Conservation (phyloP, 1,140 invertebrate genomes). For the Chironomus tepperi region DNA sequence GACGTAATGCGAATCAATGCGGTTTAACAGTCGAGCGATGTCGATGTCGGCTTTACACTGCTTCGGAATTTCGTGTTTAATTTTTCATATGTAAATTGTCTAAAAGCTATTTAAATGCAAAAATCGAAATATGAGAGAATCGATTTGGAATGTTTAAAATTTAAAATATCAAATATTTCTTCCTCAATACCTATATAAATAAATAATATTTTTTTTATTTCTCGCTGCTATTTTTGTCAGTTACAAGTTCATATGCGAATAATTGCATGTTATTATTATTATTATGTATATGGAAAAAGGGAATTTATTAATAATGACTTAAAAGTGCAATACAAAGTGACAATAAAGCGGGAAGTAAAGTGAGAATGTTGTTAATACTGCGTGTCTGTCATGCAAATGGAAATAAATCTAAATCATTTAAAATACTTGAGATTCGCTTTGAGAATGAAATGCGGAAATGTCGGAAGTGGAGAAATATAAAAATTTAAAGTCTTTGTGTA, state of each 20-base stretch:
- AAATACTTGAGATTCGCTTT: background rate
- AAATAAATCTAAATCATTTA: background rate
- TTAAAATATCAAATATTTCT: background rate
- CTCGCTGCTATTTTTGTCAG: no score
- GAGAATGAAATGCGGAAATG: conserved; percentile 1
- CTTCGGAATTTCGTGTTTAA: background rate
- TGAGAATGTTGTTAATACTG: background rate
- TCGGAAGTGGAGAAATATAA: background rate
- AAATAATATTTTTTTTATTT: no score
- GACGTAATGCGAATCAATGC: background rate
- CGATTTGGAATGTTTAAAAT: no score
- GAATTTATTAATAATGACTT: no score
- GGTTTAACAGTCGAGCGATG: background rate
- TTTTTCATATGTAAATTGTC: background rate
- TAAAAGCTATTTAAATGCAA: background rate
- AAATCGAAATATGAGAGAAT: background rate
- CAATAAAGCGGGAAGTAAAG: background rate
- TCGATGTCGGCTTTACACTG: background rate
- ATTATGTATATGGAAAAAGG: no score
- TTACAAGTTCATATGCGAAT: no score
- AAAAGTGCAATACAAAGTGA: no score
- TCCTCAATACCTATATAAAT: background rate
- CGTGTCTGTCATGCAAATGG: background rate
- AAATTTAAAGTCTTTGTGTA: background rate
- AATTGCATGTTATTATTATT: no score